A percentile compares a stretch with the other conserved stretches of the same genome.
phyloP scores from a whole-genome alignment of 2,797 vertebrate species.

The Limosa lapponica region DNA sequence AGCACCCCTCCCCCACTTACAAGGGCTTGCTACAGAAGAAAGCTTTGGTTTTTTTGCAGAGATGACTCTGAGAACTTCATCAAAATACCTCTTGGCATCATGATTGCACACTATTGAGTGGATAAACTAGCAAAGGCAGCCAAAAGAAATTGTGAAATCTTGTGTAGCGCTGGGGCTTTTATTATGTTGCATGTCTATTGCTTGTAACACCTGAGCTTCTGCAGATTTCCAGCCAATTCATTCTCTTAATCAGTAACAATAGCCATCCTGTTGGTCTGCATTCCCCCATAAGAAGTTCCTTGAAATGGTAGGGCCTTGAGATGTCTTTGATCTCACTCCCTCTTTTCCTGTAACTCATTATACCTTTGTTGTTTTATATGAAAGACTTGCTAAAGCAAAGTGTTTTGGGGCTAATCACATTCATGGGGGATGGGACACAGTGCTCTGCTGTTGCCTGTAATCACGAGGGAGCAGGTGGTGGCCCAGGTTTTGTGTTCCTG shows the following conservation, averaged over 20 bases:
- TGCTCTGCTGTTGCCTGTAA: background rate
- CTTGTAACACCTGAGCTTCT: background rate
- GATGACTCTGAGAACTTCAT: background rate
- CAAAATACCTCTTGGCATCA: background rate
- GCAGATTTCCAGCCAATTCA: background rate
- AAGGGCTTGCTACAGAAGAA: background rate
- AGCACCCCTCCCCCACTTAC: background rate
- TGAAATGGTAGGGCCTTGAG: background rate
- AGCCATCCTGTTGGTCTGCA: background rate
- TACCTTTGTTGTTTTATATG: background rate
- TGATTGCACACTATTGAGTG: background rate
- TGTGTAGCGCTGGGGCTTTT: background rate
- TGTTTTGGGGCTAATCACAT: background rate
- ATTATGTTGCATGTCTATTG: background rate
- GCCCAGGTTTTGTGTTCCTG: background rate
- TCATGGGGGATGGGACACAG: background rate
- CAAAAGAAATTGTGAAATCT: background rate
- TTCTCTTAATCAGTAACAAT: background rate
- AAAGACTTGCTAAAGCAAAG: background rate
- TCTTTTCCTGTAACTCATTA: background rate
- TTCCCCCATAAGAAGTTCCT: background rate
- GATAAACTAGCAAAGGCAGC: background rate
- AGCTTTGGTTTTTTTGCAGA: background rate
- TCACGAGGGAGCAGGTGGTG: background rate
- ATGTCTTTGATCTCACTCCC: background rate